Conservation (phyloP, 2,113 vertebrate species). For the Melospiza melodia region DNA sequence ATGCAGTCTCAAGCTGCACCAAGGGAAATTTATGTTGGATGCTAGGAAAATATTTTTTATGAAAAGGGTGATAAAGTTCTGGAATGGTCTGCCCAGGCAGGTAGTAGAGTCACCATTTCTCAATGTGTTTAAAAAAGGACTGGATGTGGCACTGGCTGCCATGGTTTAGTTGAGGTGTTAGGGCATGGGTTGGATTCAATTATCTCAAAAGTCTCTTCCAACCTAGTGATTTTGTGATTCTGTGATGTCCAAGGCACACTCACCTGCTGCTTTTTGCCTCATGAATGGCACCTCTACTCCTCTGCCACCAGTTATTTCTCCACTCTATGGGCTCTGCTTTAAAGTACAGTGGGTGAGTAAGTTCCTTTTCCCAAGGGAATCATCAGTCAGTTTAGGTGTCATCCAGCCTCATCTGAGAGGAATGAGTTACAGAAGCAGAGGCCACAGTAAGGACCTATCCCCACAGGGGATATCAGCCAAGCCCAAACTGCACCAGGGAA, state of each 20-base stretch:
- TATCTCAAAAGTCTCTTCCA: background rate
- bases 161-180: background rate
- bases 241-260: background rate
- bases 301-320: background rate
- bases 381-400: background rate
- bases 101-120: background rate
- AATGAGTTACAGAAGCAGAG: background rate
- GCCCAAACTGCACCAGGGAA: background rate
- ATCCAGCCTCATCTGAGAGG: background rate
- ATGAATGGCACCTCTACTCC: background rate
- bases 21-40: too few relatives aligned
- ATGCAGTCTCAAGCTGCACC: too few relatives aligned
- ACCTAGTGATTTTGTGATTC: background rate
- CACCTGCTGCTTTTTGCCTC: background rate
- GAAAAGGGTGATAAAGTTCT: background rate
- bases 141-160: rapidly evolving
- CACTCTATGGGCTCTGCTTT: background rate
- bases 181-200: background rate
- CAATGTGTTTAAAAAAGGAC: background rate
- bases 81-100: background rate
- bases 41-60: background rate
- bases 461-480: background rate
- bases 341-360: background rate
- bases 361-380: background rate
- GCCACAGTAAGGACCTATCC: background rate